Conservation (phyloP, 2,797 vertebrate genomes). For the Danio kyathit region DNA sequence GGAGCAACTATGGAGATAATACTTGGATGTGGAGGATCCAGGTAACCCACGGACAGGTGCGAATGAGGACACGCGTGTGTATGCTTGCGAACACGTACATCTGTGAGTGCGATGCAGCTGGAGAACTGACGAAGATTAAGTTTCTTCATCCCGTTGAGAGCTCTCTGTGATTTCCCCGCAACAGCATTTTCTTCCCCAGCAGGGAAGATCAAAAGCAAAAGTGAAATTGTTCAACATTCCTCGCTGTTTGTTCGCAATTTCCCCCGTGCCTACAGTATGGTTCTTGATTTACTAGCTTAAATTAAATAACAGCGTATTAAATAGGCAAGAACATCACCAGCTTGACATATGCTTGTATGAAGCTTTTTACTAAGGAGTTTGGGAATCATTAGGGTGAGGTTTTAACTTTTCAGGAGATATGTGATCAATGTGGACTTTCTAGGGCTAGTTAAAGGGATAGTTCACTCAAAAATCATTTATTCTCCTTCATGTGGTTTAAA, state of each 20-base stretch:
- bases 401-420: neutral
- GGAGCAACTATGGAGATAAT: slow-evolving; percentile 38
- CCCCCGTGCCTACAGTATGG: slow-evolving; percentile 22
- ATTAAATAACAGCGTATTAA: slow-evolving; percentile 47
- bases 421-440: too few relatives aligned
- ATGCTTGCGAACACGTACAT: neutral
- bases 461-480: too few relatives aligned
- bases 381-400: slow-evolving; percentile 3
- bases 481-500: too few relatives aligned
- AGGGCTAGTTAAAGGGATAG: too few relatives aligned
- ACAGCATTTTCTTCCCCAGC: slow-evolving; percentile 11
- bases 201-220: slow-evolving; percentile 40
- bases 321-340: slow-evolving; percentile 22
- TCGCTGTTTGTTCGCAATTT: slow-evolving; percentile 31
- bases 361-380: neutral
- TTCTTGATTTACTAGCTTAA: slow-evolving; percentile 32
- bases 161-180: slow-evolving; percentile 18
- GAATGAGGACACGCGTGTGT: neutral
- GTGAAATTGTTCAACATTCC: slow-evolving; percentile 34
- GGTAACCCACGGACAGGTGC: slow-evolving; percentile 22
- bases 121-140: slow-evolving; percentile 21
- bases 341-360: slow-evolving; percentile 9
- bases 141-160: neutral
- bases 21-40: neutral
- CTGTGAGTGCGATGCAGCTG: slow-evolving; percentile 24